Evolutionary conservation across 92 coral and sea anemone genomes (phyloP).

Genomic region (Epizoanthus rinbou): DNA sequence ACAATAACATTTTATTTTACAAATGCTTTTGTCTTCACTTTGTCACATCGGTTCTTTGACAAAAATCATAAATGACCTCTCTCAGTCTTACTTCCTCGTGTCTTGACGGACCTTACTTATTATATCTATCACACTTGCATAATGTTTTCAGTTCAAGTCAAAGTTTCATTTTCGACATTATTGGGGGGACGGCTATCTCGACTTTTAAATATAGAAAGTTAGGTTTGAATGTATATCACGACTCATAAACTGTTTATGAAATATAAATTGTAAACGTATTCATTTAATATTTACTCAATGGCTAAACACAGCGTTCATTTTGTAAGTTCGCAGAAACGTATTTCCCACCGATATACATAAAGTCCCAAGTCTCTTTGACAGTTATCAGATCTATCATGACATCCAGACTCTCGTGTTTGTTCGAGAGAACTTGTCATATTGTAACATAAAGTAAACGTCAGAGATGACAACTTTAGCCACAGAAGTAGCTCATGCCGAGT

Average conservation of each 20-base stretch:
- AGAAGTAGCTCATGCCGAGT: not conserved
- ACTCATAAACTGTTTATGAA: constrained; percentile 13
- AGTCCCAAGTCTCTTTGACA: constrained; percentile 26
- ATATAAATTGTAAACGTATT: constrained; percentile 11
- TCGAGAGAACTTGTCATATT: constrained; percentile 36
- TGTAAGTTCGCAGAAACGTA: constrained; percentile 17
- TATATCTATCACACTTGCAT: constrained; percentile 5
- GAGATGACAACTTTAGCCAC: constrained; percentile 25
- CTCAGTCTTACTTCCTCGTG: constrained; percentile 5
- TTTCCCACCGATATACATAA: constrained; percentile 31
- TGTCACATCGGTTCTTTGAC: not conserved
- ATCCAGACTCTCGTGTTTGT: constrained; percentile 2
- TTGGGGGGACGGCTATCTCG: not conserved
- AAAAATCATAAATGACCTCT: constrained; percentile 17
- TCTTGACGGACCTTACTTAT: not conserved
- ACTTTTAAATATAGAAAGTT: not conserved
- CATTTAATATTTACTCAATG: constrained; percentile 19
- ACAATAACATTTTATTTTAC: not conserved
- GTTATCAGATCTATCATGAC: constrained; percentile 28
- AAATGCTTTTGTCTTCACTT: not conserved
- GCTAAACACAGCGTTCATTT: constrained; percentile 23
- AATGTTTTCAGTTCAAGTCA: constrained; percentile 1
- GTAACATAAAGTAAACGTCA: constrained; percentile 5
- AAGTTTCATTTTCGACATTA: not conserved
- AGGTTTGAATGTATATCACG: too few species aligned